Evolutionary conservation across 2,113 vertebrate genomes (phyloP).

Genomic region (Herpetotheres cachinnans): DNA sequence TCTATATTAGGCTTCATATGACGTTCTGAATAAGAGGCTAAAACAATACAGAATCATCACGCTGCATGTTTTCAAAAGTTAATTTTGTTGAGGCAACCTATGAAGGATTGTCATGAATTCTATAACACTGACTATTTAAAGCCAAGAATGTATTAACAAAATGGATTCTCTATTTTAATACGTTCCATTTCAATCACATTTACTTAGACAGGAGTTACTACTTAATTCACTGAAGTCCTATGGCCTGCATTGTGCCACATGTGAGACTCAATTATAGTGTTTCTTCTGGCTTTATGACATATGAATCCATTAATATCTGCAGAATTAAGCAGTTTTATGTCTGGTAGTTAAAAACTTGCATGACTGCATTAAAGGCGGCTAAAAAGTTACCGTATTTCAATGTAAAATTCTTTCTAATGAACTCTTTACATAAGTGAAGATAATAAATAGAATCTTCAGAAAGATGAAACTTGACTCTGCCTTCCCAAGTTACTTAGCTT

Average conservation of each 20-base stretch:
- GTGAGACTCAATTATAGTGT: neutral
- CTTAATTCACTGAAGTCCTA: neutral
- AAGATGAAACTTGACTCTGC: neutral
- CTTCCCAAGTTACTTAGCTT: neutral
- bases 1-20: neutral
- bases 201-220: neutral
- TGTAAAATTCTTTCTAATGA: conserved; percentile 18
- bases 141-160: neutral
- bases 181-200: neutral
- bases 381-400: conserved; percentile 30
- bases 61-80: neutral
- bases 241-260: neutral
- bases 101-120: neutral
- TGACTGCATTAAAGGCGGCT: conserved; percentile 2
- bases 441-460: conserved; percentile 11
- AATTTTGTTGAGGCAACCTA: neutral
- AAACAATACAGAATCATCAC: neutral
- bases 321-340: conserved; percentile 26
- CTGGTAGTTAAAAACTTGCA: neutral
- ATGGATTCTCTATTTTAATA: neutral
- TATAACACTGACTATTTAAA: neutral
- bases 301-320: conserved; percentile 1
- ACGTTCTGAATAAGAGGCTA: neutral
- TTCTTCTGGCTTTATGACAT: conserved; percentile 3
- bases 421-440: neutral